Conservation (phyloP, 2,888 invertebrate genomes). For the Lepidocyrtoides sp. region DNA sequence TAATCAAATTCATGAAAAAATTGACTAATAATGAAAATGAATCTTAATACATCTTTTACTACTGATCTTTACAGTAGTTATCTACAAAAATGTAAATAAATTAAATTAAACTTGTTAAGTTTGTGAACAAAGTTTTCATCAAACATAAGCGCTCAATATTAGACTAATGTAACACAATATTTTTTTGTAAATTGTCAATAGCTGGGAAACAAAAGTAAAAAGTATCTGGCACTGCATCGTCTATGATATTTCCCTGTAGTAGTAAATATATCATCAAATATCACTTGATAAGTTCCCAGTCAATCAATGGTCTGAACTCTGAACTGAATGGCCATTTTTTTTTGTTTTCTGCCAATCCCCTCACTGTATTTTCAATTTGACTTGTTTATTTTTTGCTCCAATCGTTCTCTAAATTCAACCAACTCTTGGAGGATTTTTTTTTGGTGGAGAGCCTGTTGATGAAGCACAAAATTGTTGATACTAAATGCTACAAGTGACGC, state of each 20-base stretch:
- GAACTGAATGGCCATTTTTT: conserved; percentile 54
- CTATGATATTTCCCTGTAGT: conserved; percentile 26
- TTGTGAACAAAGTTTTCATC: neutral
- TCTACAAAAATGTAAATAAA: conserved; percentile 18
- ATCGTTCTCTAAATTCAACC: neutral
- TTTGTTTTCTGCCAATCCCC: neutral
- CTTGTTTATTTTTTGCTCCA: neutral
- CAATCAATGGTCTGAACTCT: conserved; percentile 63
- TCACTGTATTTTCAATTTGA: neutral
- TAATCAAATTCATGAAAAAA: neutral
- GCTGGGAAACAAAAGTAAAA: neutral
- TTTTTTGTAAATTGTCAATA: neutral
- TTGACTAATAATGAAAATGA: neutral
- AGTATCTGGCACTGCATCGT: conserved; percentile 41
- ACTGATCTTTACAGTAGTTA: too few relatives aligned
- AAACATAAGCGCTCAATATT: neutral
- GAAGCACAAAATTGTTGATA: conserved; percentile 44
- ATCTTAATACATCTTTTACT: neutral
- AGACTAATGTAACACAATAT: neutral
- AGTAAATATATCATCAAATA: conserved; percentile 56
- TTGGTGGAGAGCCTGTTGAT: conserved; percentile 41
- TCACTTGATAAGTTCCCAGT: conserved; percentile 72
- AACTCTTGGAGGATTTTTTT: conserved; percentile 21
- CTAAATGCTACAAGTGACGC: neutral
- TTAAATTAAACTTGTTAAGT: neutral